phyloP scores from a whole-genome alignment of 2,888 invertebrate species.

The Opisthograptis luteolata region DNA sequence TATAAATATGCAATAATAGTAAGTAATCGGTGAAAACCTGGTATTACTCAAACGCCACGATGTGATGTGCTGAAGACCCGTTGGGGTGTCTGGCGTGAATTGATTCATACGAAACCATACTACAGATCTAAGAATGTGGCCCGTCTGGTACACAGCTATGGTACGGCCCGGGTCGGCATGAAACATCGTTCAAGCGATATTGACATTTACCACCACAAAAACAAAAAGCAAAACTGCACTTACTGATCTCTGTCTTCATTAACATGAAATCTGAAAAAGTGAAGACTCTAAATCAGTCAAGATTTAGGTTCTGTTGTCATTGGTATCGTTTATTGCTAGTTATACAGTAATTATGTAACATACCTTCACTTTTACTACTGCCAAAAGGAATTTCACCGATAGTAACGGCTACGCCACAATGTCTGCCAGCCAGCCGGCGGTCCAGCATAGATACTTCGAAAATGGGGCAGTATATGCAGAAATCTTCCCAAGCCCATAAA shows the following conservation, averaged over 20 bases:
- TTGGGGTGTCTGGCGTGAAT: no score
- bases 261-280: slow-evolving; percentile 58
- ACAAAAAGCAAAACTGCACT: slow-evolving; percentile 38
- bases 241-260: slow-evolving; percentile 57
- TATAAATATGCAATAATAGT: no score
- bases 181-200: neutral
- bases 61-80: no score
- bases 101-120: no score
- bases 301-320: neutral
- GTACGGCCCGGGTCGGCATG: no score
- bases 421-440: slow-evolving; percentile 76
- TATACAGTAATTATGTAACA: neutral
- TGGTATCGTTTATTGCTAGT: neutral
- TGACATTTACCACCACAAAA: neutral
- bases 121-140: no score
- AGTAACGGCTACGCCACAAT: slow-evolving; percentile 87
- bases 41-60: no score
- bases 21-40: no score
- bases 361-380: slow-evolving; percentile 58
- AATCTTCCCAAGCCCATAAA: slow-evolving; percentile 86
- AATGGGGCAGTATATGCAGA: slow-evolving; percentile 86
- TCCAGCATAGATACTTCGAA: slow-evolving; percentile 89
- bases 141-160: no score
- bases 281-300: neutral
- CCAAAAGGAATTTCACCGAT: slow-evolving; percentile 85